Evolutionary conservation across 2,888 invertebrate genomes (phyloP).

Genomic region (Anarsia innoxiella): DNA sequence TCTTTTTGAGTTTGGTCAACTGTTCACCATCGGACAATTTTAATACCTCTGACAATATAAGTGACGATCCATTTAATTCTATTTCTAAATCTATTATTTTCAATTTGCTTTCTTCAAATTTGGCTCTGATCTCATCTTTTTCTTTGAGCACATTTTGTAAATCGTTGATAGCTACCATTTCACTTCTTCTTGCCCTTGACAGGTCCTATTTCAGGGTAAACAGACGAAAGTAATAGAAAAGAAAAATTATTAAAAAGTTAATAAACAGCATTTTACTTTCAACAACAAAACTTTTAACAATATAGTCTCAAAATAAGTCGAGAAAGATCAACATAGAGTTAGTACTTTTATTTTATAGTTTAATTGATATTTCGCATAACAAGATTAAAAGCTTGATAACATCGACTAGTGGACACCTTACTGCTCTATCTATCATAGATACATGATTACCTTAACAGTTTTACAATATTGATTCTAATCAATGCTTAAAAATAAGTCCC

Average conservation of each 20-base stretch:
- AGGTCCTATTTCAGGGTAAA: conserved; percentile 54
- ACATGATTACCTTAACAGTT: conserved; percentile 71
- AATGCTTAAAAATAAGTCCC: conserved; percentile 69
- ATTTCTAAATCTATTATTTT: conserved; percentile 69
- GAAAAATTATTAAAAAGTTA: conserved; percentile 40
- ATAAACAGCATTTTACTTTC: conserved; percentile 27
- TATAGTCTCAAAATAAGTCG: conserved; percentile 53
- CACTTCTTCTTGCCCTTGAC: conserved; percentile 53
- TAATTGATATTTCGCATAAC: conserved; percentile 60
- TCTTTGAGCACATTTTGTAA: conserved; percentile 46
- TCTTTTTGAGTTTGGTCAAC: conserved; percentile 49
- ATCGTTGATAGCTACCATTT: conserved; percentile 53
- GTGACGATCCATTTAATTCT: conserved; percentile 69
- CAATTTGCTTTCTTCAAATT: conserved; percentile 59
- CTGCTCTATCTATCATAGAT: conserved; percentile 56
- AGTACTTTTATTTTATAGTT: conserved; percentile 34
- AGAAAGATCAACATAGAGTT: conserved; percentile 56
- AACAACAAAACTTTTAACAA: conserved; percentile 32
- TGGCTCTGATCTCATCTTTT: conserved; percentile 48
- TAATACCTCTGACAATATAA: conserved; percentile 64
- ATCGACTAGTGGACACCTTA: conserved; percentile 69
- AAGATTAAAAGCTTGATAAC: conserved; percentile 66
- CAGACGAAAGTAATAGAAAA: conserved; percentile 46
- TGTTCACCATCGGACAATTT: conserved; percentile 63
- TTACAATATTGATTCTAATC: conserved; percentile 59